Base-by-base conservation (phyloP, 2,797 vertebrate species). In the Ibycter americanus region DNA sequence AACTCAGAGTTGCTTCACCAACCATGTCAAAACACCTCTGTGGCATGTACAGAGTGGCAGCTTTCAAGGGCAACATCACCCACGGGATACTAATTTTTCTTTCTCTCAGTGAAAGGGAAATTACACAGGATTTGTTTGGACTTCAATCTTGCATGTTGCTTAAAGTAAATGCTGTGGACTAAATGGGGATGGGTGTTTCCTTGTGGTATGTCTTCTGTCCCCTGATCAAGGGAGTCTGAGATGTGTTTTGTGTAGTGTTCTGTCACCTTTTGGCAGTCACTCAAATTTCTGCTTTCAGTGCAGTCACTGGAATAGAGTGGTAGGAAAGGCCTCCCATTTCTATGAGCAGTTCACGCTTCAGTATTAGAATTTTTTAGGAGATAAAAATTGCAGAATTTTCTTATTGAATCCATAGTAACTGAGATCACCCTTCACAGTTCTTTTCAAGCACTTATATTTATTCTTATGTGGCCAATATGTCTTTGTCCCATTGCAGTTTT, bases 221-320 rank as follows among this genome's bases (percentile, higher is more conserved):
- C 12, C 8, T 2, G 8, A 0, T 6, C 1, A 1, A 54, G 11
- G 0, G 4, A 80, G 23, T 36, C 29, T 6, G 12, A 83, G 63
- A 15, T 61, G 15, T 22, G 8, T 55, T 95, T 83, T 90, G n/a
- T 49, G 36, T 51, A 31, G n/a, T 36, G 34, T 56, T 79, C 15
- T 83, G 47, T 73, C 36, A 58, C 34, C 38, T 81, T 70, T 73
- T 51, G n/a, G 23, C 22, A 21, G 8, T 83, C 47, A 34, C 29
- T 83, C 46, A 77, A 58, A 42, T 61, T 66, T 42, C 47, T 83
- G 25, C 4, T 59, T 83, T 49, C 16, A 34, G 8, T 32, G 23
- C 3, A 16, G 46, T 51, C 51, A 8, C 40, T 40, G 49, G 26
- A 76, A 34, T 2, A 67, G 26, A 63, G 12, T 61, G 29, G 8